A percentile compares a stretch with the other conserved stretches of the same genome.
Evolutionary conservation across 2,888 invertebrate genomes (phyloP).

Genomic region (Phortica magna): DNA sequence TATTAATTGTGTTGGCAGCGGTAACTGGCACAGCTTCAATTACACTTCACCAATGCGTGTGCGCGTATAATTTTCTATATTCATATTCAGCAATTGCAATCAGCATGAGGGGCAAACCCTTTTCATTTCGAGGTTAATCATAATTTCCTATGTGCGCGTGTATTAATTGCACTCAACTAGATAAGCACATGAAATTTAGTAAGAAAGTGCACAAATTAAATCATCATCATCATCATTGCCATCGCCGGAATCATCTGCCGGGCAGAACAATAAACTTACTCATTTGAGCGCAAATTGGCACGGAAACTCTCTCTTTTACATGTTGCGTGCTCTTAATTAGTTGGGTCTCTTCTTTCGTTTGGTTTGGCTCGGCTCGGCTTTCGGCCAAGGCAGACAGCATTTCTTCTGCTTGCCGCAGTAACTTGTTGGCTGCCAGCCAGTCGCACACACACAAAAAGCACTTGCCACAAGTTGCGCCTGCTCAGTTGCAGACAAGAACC

Average conservation of each 20-base stretch:
- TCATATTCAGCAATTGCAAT: too few species aligned
- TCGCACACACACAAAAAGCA: slow-evolving; percentile 10
- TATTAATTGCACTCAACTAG: slow-evolving; percentile 8
- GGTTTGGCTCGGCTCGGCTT: too few species aligned
- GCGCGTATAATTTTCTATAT: too few species aligned
- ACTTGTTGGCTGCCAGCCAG: not conserved
- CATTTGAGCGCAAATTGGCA: not conserved
- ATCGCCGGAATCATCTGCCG: too few species aligned
- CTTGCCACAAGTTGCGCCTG: slow-evolving; percentile 8
- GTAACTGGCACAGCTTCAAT: slow-evolving; percentile 3
- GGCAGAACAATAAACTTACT: not conserved
- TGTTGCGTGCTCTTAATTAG: not conserved
- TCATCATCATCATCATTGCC: not conserved
- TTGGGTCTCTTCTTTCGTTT: not conserved
- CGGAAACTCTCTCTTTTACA: not conserved
- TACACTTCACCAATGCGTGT: not conserved
- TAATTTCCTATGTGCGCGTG: not conserved
- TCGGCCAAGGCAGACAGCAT: not conserved
- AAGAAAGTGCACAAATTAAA: slow-evolving; percentile 17
- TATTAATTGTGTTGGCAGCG: not conserved
- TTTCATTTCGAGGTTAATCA: slow-evolving; percentile 5
- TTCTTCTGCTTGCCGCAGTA: not conserved
- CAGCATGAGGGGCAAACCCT: not conserved
- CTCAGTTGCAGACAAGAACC: slow-evolving; percentile 22
- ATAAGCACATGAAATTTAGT: not conserved